Conservation (phyloP, 2,797 vertebrate genomes). For the Neosalanx taihuensis region DNA sequence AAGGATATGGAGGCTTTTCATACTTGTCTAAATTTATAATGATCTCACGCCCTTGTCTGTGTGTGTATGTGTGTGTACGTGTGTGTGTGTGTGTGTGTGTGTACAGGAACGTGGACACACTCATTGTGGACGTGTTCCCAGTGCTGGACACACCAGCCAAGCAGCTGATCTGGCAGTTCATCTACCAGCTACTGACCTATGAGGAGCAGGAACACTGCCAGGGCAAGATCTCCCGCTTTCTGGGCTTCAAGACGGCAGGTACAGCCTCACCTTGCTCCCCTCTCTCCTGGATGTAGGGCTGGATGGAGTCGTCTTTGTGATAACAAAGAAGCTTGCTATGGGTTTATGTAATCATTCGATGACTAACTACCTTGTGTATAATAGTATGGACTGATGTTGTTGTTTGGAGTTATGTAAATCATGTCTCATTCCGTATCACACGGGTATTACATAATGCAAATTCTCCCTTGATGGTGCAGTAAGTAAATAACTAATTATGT, state of each 20-base stretch:
- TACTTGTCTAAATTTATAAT: too few relatives aligned
- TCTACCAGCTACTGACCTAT: conserved; percentile 96
- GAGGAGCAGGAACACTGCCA: conserved; percentile 97
- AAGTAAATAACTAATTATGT: background rate
- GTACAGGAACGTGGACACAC: conserved; percentile 91
- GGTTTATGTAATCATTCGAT: background rate
- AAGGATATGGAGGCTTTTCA: background rate
- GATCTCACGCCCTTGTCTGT: background rate
- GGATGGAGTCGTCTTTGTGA: background rate
- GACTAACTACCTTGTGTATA: background rate
- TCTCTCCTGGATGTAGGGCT: background rate
- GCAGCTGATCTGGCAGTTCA: conserved; percentile 97
- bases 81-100: conserved; percentile 9
- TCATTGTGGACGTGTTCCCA: conserved; percentile 94
- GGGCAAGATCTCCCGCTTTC: conserved; percentile 84
- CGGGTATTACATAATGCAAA: background rate
- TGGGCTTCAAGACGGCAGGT: conserved; percentile 83
- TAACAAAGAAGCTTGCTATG: background rate
- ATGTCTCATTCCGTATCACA: background rate
- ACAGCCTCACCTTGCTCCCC: background rate
- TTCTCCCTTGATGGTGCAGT: background rate
- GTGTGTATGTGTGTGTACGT: conserved; percentile 1
- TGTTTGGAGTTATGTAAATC: background rate
- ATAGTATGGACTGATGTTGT: background rate
- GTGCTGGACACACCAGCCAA: conserved; percentile 96